Base-by-base conservation (phyloP, 2,797 vertebrate species). In the Peromyscus attwateri region DNA sequence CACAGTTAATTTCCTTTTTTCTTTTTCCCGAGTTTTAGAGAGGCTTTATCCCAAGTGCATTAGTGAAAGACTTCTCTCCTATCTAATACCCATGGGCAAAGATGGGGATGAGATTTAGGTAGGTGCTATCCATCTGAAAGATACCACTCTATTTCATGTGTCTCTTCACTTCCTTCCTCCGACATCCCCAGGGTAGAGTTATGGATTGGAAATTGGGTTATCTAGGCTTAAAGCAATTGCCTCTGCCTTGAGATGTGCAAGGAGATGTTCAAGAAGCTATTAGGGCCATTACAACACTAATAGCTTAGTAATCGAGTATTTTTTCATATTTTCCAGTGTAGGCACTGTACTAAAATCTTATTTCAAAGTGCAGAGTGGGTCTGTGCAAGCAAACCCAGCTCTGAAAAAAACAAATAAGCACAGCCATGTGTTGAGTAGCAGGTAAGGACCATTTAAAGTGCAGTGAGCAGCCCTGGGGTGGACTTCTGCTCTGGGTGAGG, bases 151-250 rank as follows among this genome's bases (percentile, higher is more conserved):
- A 37, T 64, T 96, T 85, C 64, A 90, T 79, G 64, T 68, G 87
- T 87, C 49, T 94, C 90, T 95, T 68, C 81, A 83, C 90, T 96
- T 96, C 91, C 91, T 96, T 88, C 92, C 81, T 89, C 34, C 25
- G n/a, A 49, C 57, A 40, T 97, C 97, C 97, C 96, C 40, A 52
- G 96, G 92, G 94, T 60, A 64, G 66, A 92, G 62, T 90, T 96
- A 93, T 90, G 94, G 95, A 90, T 97, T 77, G 66, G 94, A 84
- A 97, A 96, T 97, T 92, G 96, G 89, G 97, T 97, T 97, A 97
- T 95, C 94, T 87, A 23, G 60, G 60, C 90, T 96, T 96, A 94
- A 96, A 87, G 60, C 97, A 91, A 96, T 94, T 97, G 87, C 87
- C 87, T 96, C 92, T 97, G 92, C 97, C 89, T 96, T 91, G 92